These are phyloP conservation scores for Tetramorium simillimum DNA, from an alignment of 1,140 invertebrate genomes.

Conservation along the genomic window DNA sequence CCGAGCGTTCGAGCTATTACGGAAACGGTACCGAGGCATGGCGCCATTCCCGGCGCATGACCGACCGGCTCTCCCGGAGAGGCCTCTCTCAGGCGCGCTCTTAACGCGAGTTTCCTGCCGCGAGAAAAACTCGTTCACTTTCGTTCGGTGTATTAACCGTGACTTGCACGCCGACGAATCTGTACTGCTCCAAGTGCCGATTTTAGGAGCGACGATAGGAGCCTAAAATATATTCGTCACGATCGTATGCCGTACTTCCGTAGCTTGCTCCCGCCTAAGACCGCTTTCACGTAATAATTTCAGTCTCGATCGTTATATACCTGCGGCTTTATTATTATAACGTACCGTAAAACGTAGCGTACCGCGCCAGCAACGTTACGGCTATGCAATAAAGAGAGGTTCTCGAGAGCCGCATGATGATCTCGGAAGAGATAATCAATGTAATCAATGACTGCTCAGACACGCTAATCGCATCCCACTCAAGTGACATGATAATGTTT, in stretches of 20 bases:
- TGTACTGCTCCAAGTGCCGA: slow-evolving; percentile 24
- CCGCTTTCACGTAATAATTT: background rate
- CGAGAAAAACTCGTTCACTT: slow-evolving; percentile 81
- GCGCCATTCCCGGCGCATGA: slow-evolving; percentile 30
- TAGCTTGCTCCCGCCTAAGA: background rate
- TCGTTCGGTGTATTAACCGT: slow-evolving; percentile 77
- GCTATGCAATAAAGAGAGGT: background rate
- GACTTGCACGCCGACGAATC: slow-evolving; percentile 66
- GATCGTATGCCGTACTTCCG: background rate
- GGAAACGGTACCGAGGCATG: slow-evolving; percentile 39
- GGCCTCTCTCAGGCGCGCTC: slow-evolving; percentile 9
- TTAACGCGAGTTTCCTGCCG: slow-evolving; percentile 60
- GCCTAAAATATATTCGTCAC: background rate
- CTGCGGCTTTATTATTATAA: slow-evolving; percentile 31
- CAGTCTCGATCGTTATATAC: slow-evolving; percentile 21
- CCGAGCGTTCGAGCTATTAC: slow-evolving; percentile 7
- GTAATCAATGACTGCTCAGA: slow-evolving; percentile 8
- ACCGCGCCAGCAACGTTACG: background rate
- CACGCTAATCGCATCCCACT: slow-evolving; percentile 2
- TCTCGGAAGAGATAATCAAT: slow-evolving; percentile 21
- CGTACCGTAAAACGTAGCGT: slow-evolving; percentile 17
- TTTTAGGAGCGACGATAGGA: background rate
- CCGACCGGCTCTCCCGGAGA: background rate
- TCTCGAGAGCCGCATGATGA: background rate
- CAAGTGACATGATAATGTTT: slow-evolving; percentile 1